Percentiles rank a stretch among this genome's conserved stretches.
These are phyloP conservation scores for Corythornis cristatus DNA, from an alignment of 2,113 vertebrate genomes.

Conservation along the genomic window DNA sequence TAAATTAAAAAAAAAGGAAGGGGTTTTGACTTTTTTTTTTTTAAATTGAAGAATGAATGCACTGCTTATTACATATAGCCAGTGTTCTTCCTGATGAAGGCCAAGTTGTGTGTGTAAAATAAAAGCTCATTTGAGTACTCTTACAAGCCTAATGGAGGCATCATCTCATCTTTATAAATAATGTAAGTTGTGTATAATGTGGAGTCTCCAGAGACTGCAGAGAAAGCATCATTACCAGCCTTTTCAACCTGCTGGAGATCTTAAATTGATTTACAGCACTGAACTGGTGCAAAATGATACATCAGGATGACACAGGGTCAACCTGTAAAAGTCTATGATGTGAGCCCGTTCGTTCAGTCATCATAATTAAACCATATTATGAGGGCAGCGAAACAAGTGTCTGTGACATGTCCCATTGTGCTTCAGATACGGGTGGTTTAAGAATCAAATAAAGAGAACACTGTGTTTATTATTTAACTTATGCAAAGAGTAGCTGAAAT, in stretches of 20 bases:
- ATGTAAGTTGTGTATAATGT: constrained; percentile 98
- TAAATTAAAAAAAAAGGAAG: neutral
- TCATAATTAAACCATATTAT: constrained; percentile 83
- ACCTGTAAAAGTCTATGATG: constrained; percentile 84
- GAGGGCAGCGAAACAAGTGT: constrained; percentile 72
- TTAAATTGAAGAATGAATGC: neutral
- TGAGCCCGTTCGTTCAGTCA: constrained; percentile 83
- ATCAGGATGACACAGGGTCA: constrained; percentile 88
- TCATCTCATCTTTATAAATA: constrained; percentile 98
- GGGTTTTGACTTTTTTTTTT: neutral
- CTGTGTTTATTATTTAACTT: neutral
- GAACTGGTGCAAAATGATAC: constrained; percentile 97
- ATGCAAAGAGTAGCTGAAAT: neutral
- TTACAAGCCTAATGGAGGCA: constrained; percentile 93
- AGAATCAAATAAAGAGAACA: constrained; percentile 5
- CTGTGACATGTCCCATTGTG: constrained; percentile 62
- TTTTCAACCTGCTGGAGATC: constrained; percentile 92
- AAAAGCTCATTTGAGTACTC: constrained; percentile 84
- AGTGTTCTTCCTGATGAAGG: constrained; percentile 41
- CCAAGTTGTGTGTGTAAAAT: constrained; percentile 67
- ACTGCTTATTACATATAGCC: constrained; percentile 24
- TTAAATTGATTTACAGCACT: constrained; percentile 99
- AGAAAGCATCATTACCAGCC: constrained; percentile 99
- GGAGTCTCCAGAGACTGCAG: constrained; percentile 85
- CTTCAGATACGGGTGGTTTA: constrained; percentile 57